Base-by-base conservation (phyloP, 1,140 invertebrate genomes). In the Drosophila insularis region DNA sequence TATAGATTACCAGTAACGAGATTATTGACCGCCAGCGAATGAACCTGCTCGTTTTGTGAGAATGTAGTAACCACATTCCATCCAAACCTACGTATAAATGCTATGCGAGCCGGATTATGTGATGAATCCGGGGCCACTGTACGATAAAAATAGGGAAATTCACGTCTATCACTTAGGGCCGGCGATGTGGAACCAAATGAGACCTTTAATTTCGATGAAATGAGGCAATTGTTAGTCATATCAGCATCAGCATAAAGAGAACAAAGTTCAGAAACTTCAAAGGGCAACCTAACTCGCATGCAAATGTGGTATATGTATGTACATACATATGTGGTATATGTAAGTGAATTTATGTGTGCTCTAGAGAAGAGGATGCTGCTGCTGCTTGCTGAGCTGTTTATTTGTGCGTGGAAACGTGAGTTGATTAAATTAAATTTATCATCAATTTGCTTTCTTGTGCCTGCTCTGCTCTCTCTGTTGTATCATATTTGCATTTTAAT, bases 61-160 rank as follows among this genome's bases (percentile, higher is more conserved):
- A 98, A 95, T 0, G 96, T 95, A 0, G 96, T 96, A 14, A 98
- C 96, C 0, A 96, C 96, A 90, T 96, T 95, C 97, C 97, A 98
- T 27, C 95, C 94, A 82, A 97, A 97, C 81, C 95, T 93, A 64
- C 95, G 95, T 73, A 98, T 95, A 81, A 98, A 96, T 17, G 96
- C 95, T 55, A 97, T 95, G 66, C 97, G 93, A 0, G 97, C 97
- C 1, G 95, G 94, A 89, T 98, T 97, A 91, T 98, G 96, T 8
- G 97, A 97, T 0, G 96, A 97, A 84, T 98, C 97, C 0, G 96
- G 96, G 1, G 96, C 95, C 0, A 97, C 96, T 0, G 97, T 97
- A 43, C 97, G 94, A 91, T 96, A 95, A 93, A 98, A 98, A n/a
- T 97, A 94, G 11, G 96, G 96, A 90, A 96, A 98, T 91, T 97